phyloP scores from a whole-genome alignment of 2,797 vertebrate genomes.

The Kryptolebias ocellatus region DNA sequence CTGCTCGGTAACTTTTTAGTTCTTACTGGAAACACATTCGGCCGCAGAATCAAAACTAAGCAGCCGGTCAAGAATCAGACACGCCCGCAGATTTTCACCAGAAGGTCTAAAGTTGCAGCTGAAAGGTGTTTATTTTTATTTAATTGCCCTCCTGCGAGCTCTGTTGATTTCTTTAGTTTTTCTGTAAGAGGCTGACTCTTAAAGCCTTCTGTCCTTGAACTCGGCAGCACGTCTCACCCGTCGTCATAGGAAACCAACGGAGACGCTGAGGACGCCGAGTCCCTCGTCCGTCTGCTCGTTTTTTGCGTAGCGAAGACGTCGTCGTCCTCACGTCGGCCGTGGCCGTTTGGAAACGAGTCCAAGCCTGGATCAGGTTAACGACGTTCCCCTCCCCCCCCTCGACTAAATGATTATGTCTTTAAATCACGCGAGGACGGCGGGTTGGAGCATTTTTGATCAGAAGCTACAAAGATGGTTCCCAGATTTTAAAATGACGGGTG shows the following conservation, averaged over 20 bases:
- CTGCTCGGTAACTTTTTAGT: slow-evolving; percentile 34
- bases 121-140: slow-evolving; percentile 36
- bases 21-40: slow-evolving; percentile 27
- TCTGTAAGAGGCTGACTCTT: slow-evolving; percentile 8
- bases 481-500: too few species aligned
- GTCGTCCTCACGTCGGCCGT: slow-evolving; percentile 1
- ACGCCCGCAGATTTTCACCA: slow-evolving; percentile 7
- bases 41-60: slow-evolving; percentile 37
- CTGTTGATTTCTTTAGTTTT: slow-evolving; percentile 8
- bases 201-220: slow-evolving; percentile 25
- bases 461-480: too few species aligned
- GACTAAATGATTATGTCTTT: too few species aligned
- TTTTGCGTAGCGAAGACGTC: background rate
- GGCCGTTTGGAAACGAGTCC: background rate
- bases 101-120: slow-evolving; percentile 15
- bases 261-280: background rate
- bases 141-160: slow-evolving; percentile 9
- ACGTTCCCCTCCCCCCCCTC: too few species aligned
- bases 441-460: too few species aligned
- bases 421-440: too few species aligned
- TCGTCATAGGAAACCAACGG: slow-evolving; percentile 22
- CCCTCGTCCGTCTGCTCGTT: too few species aligned
- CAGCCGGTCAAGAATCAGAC: slow-evolving; percentile 5
- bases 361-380: too few species aligned
- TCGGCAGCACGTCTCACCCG: slow-evolving; percentile 12